A percentile compares a stretch with the other conserved stretches of the same genome.
phyloP scores from a whole-genome alignment of 2,797 vertebrate species.

The Sebastes aleutianus region DNA sequence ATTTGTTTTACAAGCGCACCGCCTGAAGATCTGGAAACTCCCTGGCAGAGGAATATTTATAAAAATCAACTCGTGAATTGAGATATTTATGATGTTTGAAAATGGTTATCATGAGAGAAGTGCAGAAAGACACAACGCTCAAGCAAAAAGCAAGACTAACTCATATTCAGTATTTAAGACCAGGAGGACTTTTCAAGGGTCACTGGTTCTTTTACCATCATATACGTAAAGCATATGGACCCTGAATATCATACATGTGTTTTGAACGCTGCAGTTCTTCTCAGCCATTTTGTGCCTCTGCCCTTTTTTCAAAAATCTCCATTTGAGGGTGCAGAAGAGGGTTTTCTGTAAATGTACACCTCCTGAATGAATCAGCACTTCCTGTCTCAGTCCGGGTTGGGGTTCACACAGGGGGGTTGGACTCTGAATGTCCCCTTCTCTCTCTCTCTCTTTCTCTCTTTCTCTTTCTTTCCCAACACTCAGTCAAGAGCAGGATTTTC shows the following conservation, averaged over 20 bases:
- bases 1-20: conserved; percentile 18
- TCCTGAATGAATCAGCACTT: conserved; percentile 60
- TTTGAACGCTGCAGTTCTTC: neutral
- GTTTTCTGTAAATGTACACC: conserved; percentile 59
- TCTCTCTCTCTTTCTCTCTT: neutral
- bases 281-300: conserved; percentile 35
- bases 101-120: neutral
- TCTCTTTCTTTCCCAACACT: neutral
- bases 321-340: conserved; percentile 26
- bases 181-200: neutral
- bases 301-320: conserved; percentile 22
- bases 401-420: conserved; percentile 22
- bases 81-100: conserved; percentile 7
- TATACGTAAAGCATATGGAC: neutral
- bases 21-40: conserved; percentile 29
- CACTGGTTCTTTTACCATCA: neutral
- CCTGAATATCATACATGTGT: neutral
- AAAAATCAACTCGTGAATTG: conserved; percentile 8
- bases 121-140: neutral
- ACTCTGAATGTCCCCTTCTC: conserved; percentile 14
- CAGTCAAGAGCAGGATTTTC: conserved; percentile 2
- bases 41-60: conserved; percentile 8
- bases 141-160: neutral
- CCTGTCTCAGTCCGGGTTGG: conserved; percentile 49
- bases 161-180: neutral